phyloP scores from a whole-genome alignment of 2,888 invertebrate genomes.

The Pyrochroa serraticornis region DNA sequence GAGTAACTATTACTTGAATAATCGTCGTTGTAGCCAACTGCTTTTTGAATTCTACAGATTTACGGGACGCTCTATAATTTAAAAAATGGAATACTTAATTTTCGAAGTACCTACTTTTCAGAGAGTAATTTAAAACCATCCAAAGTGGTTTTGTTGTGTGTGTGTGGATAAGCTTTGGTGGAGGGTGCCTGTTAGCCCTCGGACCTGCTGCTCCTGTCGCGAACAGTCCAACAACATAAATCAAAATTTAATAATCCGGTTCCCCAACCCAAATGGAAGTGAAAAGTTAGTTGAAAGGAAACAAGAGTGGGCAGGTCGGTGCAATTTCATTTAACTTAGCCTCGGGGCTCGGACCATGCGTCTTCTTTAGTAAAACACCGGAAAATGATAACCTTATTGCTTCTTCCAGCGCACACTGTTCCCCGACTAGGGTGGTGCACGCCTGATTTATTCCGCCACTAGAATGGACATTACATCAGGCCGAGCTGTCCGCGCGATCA shows the following conservation, averaged over 20 bases:
- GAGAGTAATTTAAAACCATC: too few relatives aligned
- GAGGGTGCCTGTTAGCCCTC: too few relatives aligned
- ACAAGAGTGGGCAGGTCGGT: conserved; percentile 34
- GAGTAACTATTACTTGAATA: too few relatives aligned
- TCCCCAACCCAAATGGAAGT: conserved; percentile 26
- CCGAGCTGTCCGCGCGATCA: conserved; percentile 44
- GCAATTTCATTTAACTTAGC: conserved; percentile 41
- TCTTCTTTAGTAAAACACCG: conserved; percentile 54
- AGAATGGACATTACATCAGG: conserved; percentile 50
- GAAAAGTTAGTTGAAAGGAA: conserved; percentile 34
- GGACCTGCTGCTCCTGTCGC: too few relatives aligned
- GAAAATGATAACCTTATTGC: conserved; percentile 56
- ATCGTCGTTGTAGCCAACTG: too few relatives aligned
- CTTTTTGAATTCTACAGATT: too few relatives aligned
- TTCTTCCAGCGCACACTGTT: conserved; percentile 45
- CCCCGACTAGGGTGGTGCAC: conserved; percentile 43
- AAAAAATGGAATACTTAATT: too few relatives aligned
- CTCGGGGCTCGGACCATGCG: conserved; percentile 42
- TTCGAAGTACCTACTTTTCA: too few relatives aligned
- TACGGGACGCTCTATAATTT: too few relatives aligned
- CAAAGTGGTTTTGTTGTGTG: too few relatives aligned
- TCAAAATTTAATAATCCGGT: conserved; percentile 38
- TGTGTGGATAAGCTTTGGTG: too few relatives aligned
- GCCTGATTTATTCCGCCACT: conserved; percentile 50
- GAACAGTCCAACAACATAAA: conserved; percentile 18